Base-by-base conservation (phyloP, 2,113 vertebrate species). In the Mellivora capensis region DNA sequence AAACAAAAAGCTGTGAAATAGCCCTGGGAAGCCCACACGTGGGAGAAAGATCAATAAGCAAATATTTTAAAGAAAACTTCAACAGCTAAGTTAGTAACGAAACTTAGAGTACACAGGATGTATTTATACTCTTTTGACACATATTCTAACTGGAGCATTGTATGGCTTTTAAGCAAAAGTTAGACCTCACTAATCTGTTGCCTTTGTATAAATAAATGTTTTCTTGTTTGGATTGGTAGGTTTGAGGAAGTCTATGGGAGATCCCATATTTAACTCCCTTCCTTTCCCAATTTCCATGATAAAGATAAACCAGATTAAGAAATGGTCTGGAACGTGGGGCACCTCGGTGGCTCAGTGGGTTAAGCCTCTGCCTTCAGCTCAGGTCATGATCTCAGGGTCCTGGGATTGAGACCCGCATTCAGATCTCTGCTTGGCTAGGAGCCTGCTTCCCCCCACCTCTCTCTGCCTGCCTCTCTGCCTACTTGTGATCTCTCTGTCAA, bases 11-110 rank as follows among this genome's bases (percentile, higher is more conserved):
- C 34, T 83, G 37, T 92, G 39, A 79, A 54, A 93, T 14, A 54
- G 20, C 57, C 59, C 64, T 14, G 47, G 14, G 89, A 89, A 77
- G 23, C 6, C 86, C 39, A 23, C 1, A 62, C 10, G 15, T 67
- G 37, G n/a, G 44, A 69, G 29, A 87, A 92, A 97, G 25, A 71
- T 31, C 31, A 76, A 81, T 27, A 90, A 87, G 67, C 20, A 88
- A 80, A 49, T 64, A 84, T 44, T 23, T 74, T 64, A 64, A 59
- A 39, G 23, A 80, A 93, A 74, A 57, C 25, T 93, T 83, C n/a
- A 64, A 44, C 29, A 52, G 15, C 37, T 69, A 91, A 81, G 37
- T 83, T 77, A 87, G 20, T 37, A 25, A 64, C 25, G 23, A 49
- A 83, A 79, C 21, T 71, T 52, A 64, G 0, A 27, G 17, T 49